Conservation (phyloP, 1,140 invertebrate genomes). For the Danaus melanippus region DNA sequence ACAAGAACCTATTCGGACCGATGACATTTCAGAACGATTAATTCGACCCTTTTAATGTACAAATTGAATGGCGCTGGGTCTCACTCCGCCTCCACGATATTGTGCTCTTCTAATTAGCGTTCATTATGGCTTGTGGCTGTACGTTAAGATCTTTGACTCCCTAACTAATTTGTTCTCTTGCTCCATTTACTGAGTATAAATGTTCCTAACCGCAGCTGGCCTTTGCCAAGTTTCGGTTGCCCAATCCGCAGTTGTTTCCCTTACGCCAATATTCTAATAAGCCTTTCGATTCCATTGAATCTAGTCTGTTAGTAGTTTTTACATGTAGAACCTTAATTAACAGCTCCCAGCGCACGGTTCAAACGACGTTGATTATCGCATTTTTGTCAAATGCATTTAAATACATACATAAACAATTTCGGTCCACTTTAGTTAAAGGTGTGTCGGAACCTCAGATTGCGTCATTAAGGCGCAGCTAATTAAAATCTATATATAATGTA, state of each 20-base stretch:
- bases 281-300: no score
- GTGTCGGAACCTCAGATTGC: conserved; percentile 15
- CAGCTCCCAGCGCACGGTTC: conserved; percentile 2
- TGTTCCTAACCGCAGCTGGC: no score
- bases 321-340: no score
- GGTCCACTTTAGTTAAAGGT: conserved; percentile 20
- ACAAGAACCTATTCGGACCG: conserved; percentile 15
- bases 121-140: conserved; percentile 14
- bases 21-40: conserved; percentile 13
- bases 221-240: no score
- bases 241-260: no score
- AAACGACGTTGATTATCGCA: conserved; percentile 11
- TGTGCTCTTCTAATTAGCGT: conserved; percentile 25
- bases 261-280: no score
- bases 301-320: no score
- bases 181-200: conserved; percentile 6
- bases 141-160: conserved; percentile 23
- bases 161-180: conserved; percentile 18
- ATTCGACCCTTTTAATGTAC: conserved; percentile 21
- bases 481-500: conserved; percentile 18
- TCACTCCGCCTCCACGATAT: conserved; percentile 15
- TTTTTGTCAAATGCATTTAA: conserved; percentile 13
- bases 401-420: conserved; percentile 16
- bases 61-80: conserved; percentile 23
- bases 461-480: conserved; percentile 21